phyloP scores from a whole-genome alignment of 2,113 vertebrate genomes.

The Oxyura jamaicensis region DNA sequence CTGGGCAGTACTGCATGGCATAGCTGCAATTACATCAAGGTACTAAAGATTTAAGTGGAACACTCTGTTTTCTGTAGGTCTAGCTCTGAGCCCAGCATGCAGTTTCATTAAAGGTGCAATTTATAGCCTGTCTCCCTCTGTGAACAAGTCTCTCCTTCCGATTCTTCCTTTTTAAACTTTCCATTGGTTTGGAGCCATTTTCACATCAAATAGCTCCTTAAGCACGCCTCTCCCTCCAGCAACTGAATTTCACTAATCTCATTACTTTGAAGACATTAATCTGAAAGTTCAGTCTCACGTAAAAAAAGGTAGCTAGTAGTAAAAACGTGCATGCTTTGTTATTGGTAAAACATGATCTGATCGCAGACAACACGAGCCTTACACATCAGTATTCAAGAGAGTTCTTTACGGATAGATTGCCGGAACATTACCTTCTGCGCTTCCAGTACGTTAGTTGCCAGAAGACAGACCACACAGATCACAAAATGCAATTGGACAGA shows the following conservation, averaged over 20 bases:
- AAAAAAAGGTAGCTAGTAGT: background rate
- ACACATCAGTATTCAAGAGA: background rate
- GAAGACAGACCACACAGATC: slow-evolving; percentile 37
- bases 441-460: background rate
- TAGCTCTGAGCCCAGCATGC: background rate
- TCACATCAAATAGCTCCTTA: slow-evolving; percentile 1
- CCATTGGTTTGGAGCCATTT: background rate
- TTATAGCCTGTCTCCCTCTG: background rate
- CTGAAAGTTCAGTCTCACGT: background rate
- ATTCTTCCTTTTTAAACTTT: background rate
- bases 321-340: background rate
- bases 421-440: background rate
- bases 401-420: background rate
- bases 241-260: background rate
- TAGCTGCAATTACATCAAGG: background rate
- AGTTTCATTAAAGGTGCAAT: background rate
- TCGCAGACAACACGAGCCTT: background rate
- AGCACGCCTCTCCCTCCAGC: background rate
- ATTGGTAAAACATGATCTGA: background rate
- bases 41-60: background rate
- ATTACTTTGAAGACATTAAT: background rate
- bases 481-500: background rate
- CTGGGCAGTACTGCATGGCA: background rate
- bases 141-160: background rate
- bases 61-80: background rate